Evolutionary conservation across 2,113 vertebrate genomes (phyloP).

Genomic region (Colinus virginianus): DNA sequence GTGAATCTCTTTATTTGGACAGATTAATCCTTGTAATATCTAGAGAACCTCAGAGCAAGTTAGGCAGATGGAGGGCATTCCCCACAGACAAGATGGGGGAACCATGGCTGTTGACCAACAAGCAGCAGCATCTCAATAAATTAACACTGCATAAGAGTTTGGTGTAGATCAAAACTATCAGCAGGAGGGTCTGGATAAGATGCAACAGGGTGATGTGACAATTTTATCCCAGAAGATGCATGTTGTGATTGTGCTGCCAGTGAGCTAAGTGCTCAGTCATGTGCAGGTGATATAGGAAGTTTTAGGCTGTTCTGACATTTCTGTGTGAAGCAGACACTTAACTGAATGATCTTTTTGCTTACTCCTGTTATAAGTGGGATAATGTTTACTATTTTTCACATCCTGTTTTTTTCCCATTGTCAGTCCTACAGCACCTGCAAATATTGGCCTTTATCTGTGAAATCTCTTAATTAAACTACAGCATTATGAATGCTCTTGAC

Average conservation of each 20-base stretch:
- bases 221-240: not conserved
- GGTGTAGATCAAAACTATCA: not conserved
- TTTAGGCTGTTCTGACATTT: not conserved
- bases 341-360: not conserved
- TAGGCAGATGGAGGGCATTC: not conserved
- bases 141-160: not conserved
- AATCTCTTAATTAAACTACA: not conserved
- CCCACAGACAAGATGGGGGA: too few species aligned
- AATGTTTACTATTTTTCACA: constrained; percentile 16
- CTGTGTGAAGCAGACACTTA: not conserved
- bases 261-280: not conserved
- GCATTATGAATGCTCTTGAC: not conserved
- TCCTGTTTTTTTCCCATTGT: constrained; percentile 24
- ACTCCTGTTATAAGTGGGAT: not conserved
- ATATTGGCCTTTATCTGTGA: not conserved
- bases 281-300: not conserved
- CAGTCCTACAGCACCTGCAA: not conserved
- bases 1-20: not conserved
- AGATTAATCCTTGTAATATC: not conserved
- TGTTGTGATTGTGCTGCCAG: not conserved
- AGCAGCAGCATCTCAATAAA: not conserved
- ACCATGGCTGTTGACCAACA: not conserved
- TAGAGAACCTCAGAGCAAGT: not conserved
- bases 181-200: not conserved
- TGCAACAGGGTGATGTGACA: not conserved